Conservation (phyloP, 2,888 invertebrate species). For the Trachelus stipa region DNA sequence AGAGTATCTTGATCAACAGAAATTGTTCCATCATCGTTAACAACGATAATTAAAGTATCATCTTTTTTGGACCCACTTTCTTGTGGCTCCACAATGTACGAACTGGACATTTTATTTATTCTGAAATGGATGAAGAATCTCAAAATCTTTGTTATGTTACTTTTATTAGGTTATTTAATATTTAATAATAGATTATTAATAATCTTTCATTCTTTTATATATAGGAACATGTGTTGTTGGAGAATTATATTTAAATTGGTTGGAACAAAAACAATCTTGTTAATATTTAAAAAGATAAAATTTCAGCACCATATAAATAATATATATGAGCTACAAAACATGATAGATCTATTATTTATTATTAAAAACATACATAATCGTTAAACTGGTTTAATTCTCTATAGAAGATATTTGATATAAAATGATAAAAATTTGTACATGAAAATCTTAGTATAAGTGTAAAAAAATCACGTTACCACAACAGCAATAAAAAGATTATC, state of each 20-base stretch:
- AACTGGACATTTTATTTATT: conserved; percentile 57
- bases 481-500: not conserved
- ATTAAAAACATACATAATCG: not conserved
- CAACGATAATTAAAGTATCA: conserved; percentile 84
- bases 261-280: not conserved
- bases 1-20: conserved; percentile 85
- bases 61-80: conserved; percentile 65
- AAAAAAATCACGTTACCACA: not conserved
- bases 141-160: not conserved
- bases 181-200: not conserved
- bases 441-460: not conserved
- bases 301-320: not conserved
- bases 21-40: conserved; percentile 87
- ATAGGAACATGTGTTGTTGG: not conserved
- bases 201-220: not conserved
- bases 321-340: not conserved
- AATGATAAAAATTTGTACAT: not conserved
- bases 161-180: conserved; percentile 1
- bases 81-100: conserved; percentile 58
- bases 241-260: not conserved
- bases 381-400: not conserved
- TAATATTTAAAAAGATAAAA: not conserved
- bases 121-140: conserved; percentile 9
- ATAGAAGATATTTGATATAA: not conserved
- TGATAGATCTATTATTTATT: not conserved